Percentiles rank a stretch among this genome's conserved stretches.
Evolutionary conservation across 2,113 vertebrate species (phyloP).

Genomic region (Burhinus oedicnemus): DNA sequence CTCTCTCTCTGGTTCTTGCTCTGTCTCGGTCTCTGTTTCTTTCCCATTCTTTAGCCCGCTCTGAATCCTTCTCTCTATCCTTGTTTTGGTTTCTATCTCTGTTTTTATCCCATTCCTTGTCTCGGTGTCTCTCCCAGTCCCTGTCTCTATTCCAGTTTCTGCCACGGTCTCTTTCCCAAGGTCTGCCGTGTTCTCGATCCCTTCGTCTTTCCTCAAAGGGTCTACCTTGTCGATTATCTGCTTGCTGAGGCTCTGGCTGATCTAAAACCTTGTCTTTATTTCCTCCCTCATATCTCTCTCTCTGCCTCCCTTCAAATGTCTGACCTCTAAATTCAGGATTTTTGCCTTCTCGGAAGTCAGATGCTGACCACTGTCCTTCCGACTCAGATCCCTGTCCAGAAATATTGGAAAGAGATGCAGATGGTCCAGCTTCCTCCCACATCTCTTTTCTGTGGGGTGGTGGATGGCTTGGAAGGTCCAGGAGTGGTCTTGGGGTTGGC

Average conservation of each 20-base stretch:
- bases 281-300: constrained; percentile 85
- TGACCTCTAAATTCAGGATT: constrained; percentile 74
- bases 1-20: constrained; percentile 33
- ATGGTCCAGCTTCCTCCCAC: constrained; percentile 74
- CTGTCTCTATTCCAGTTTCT: constrained; percentile 81
- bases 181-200: constrained; percentile 77
- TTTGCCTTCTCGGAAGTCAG: constrained; percentile 85
- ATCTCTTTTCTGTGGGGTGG: constrained; percentile 77
- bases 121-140: constrained; percentile 78
- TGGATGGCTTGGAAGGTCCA: constrained; percentile 84
- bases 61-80: constrained; percentile 67
- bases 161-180: constrained; percentile 72
- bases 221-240: constrained; percentile 81
- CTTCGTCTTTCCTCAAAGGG: constrained; percentile 85
- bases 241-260: constrained; percentile 64
- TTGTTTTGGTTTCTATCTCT: constrained; percentile 69
- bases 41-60: constrained; percentile 55
- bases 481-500: constrained; percentile 80
- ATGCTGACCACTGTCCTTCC: constrained; percentile 80
- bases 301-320: constrained; percentile 78
- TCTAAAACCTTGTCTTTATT: constrained; percentile 78
- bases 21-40: constrained; percentile 66
- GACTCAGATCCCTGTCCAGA: constrained; percentile 71
- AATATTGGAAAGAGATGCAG: constrained; percentile 43
- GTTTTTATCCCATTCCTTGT: constrained; percentile 71